Evolutionary conservation across 1,140 invertebrate genomes (phyloP).

Genomic region (Drosophila baimaii): DNA sequence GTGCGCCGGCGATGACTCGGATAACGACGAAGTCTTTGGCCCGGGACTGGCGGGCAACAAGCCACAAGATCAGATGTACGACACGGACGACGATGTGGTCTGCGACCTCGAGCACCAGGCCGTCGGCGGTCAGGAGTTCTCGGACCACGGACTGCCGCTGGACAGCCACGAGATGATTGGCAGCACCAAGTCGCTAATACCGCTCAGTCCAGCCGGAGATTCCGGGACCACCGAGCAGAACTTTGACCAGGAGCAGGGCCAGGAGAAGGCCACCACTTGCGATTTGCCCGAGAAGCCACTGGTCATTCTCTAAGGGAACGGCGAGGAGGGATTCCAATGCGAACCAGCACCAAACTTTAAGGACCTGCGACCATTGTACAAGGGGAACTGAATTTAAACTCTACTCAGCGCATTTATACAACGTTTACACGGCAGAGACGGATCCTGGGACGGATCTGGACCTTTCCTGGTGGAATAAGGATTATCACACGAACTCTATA

Average conservation of each 20-base stretch:
- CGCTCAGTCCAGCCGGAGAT: constrained; percentile 69
- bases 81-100: constrained; percentile 73
- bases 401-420: constrained; percentile 66
- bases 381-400: constrained; percentile 70
- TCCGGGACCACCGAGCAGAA: constrained; percentile 50
- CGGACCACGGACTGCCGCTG: constrained; percentile 14
- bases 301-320: constrained; percentile 66
- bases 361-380: constrained; percentile 57
- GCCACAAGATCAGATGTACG: constrained; percentile 55
- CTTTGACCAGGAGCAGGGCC: constrained; percentile 55
- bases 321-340: not conserved
- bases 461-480: constrained; percentile 23
- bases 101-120: constrained; percentile 64
- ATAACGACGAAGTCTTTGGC: constrained; percentile 65
- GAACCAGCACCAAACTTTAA: constrained; percentile 52
- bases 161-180: constrained; percentile 77
- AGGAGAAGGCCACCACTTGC: constrained; percentile 75
- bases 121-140: constrained; percentile 31
- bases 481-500: constrained; percentile 25
- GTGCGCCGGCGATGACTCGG: constrained; percentile 85
- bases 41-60: constrained; percentile 28
- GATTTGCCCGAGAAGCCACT: constrained; percentile 79
- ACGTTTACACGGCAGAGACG: constrained; percentile 39
- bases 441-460: constrained; percentile 20
- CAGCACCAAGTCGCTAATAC: constrained; percentile 80